Evolutionary conservation across 2,797 vertebrate genomes (phyloP).

Genomic region (Acrossocheilus wenchowensis): DNA sequence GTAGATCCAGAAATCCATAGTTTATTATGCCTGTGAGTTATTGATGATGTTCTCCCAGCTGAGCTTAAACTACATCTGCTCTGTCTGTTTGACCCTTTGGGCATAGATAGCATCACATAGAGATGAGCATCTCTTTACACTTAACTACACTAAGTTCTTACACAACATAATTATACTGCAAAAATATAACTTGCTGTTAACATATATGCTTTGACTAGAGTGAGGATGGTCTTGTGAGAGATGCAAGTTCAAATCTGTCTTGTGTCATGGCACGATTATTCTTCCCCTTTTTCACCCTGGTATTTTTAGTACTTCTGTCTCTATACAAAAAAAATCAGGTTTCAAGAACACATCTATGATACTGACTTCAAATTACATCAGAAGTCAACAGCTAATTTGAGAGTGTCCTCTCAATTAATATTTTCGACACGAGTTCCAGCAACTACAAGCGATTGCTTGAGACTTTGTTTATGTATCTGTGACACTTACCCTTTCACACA

Average conservation of each 20-base stretch:
- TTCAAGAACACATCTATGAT: slow-evolving; percentile 5
- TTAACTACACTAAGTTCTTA: slow-evolving; percentile 34
- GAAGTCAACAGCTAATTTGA: slow-evolving; percentile 7
- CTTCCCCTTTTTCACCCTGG: not conserved
- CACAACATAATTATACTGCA: slow-evolving; percentile 10
- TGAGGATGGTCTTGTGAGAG: not conserved
- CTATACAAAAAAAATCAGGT: not conserved
- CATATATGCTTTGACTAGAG: not conserved
- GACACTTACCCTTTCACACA: slow-evolving; percentile 20
- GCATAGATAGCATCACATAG: slow-evolving; percentile 19
- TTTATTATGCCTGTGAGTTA: slow-evolving; percentile 8
- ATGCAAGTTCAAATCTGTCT: not conserved
- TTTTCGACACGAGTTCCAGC: not conserved
- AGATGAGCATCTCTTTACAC: slow-evolving; percentile 44
- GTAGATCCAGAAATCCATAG: not conserved
- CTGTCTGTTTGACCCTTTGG: slow-evolving; percentile 24
- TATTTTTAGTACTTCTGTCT: not conserved
- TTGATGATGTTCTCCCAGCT: slow-evolving; percentile 40
- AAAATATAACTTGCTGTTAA: not conserved
- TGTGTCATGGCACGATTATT: not conserved
- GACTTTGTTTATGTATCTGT: slow-evolving; percentile 37
- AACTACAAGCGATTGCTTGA: not conserved
- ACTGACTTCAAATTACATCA: not conserved
- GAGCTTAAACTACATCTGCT: slow-evolving; percentile 41
- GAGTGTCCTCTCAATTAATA: not conserved